phyloP scores from a whole-genome alignment of 2,888 invertebrate species.

The Horisme vitalbata region DNA sequence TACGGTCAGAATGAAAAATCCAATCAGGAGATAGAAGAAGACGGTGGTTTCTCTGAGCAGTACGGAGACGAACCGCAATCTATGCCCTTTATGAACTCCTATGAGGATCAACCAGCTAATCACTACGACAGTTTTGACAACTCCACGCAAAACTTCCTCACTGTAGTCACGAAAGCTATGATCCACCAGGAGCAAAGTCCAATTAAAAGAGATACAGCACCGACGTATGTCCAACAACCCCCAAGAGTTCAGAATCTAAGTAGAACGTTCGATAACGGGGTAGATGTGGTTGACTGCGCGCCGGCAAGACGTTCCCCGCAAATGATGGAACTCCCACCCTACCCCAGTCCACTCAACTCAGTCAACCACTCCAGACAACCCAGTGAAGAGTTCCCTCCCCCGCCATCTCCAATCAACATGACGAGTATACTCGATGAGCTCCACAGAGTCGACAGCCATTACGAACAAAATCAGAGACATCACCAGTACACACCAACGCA shows the following conservation, averaged over 20 bases:
- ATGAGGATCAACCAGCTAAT: conserved; percentile 68
- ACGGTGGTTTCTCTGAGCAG: conserved; percentile 78
- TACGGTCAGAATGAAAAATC: conserved; percentile 76
- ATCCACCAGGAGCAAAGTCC: conserved; percentile 92
- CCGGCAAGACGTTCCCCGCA: conserved; percentile 65
- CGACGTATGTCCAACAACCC: conserved; percentile 21
- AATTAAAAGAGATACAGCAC: conserved; percentile 72
- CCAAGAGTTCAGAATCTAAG: conserved; percentile 62
- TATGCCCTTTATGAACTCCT: conserved; percentile 83
- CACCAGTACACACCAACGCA: conserved; percentile 16
- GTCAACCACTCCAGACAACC: conserved; percentile 92
- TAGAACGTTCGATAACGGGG: conserved; percentile 72
- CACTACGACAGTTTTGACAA: conserved; percentile 68
- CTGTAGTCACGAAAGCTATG: conserved; percentile 92
- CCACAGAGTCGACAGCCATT: conserved; percentile 64
- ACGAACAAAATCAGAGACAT: conserved; percentile 31
- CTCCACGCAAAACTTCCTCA: conserved; percentile 82
- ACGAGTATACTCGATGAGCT: conserved; percentile 85
- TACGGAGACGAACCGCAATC: conserved; percentile 84
- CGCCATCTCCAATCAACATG: conserved; percentile 90
- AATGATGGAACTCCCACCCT: conserved; percentile 88
- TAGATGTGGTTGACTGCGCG: conserved; percentile 86
- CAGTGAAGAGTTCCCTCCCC: conserved; percentile 95
- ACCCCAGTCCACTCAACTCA: conserved; percentile 90
- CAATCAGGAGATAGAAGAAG: conserved; percentile 72